Conservation (phyloP, 1,140 invertebrate genomes). For the Chlorops oryzae region DNA sequence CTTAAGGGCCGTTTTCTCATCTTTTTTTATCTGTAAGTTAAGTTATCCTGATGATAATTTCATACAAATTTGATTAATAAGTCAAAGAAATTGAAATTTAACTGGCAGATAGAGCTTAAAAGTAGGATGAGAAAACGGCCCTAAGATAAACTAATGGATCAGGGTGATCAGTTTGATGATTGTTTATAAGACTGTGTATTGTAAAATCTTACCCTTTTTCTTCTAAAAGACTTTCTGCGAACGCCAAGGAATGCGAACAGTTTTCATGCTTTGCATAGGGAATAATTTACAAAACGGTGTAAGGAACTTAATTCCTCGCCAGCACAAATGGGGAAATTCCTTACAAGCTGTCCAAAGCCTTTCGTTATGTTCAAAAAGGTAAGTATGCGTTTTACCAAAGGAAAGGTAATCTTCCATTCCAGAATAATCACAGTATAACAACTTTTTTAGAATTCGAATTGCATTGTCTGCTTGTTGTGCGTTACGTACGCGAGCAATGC, state of each 20-base stretch:
- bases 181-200: too few species aligned
- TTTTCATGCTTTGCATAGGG: conserved; percentile 83
- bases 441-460: conserved; percentile 59
- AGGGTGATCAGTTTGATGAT: too few species aligned
- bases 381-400: conserved; percentile 68
- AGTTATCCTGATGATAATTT: too few species aligned
- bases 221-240: conserved; percentile 64
- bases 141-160: too few species aligned
- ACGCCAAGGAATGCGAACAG: conserved; percentile 66
- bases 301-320: conserved; percentile 67
- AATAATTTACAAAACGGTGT: conserved; percentile 73
- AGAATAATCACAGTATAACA: conserved; percentile 70
- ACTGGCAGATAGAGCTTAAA: too few species aligned
- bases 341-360: conserved; percentile 75
- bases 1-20: too few species aligned
- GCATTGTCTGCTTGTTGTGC: conserved; percentile 57
- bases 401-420: conserved; percentile 67
- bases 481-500: conserved; percentile 71
- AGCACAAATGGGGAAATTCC: conserved; percentile 66
- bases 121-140: too few species aligned
- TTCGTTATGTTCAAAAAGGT: conserved; percentile 77
- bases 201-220: conserved; percentile 60
- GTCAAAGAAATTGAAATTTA: too few species aligned
- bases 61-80: too few species aligned
- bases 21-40: too few species aligned